Evolutionary conservation across 2,113 vertebrate species (phyloP), one percentile per base, ranked within the genome.

Genomic region (Rhinichthys klamathensis): DNA sequence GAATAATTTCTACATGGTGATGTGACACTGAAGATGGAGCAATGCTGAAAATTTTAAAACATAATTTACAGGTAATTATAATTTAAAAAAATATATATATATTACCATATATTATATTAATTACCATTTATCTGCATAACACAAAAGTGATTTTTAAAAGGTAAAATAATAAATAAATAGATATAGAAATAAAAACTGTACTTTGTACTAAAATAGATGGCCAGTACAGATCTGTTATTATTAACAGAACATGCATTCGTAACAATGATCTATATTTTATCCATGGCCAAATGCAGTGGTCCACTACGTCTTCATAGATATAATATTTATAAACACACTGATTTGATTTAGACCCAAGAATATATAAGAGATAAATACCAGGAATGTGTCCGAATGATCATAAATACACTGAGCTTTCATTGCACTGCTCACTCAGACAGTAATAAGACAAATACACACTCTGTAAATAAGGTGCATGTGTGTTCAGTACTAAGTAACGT

Each of bases 321-420:
- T 72, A 23, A 41, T 18, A 41, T 41, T 72, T n/a, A 12, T n/a
- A 72, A 72, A 72, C 69, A 69, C 27, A 72, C 69, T 41, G 69
- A 41, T 70, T 70, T 12, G 16, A 23, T 70, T 70, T 3, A 21
- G 32, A 70, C 25, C 7, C 72, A 23, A 60, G 51, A 41, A 41
- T 15, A 60, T 7, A 79, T 23, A 21, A 23, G 21, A 38, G 27
- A n/a, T 61, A 9, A n/a, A 60, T 25, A 79, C 38, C 12, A 79
- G 76, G 76, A 79, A 79, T 60, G 76, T 38, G 30, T 6, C 51
- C 5, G 46, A 75, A 18, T 30, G 1, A 76, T 76, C 27, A 35
- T 35, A 32, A 38, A 38, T 15, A 32, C 9, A 21, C 18, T 7
- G 6, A 12, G 25, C 6, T 16, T 38, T 38, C 32, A 38, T 25